Percentiles rank a stretch among this genome's conserved stretches.
Evolutionary conservation across 2,797 vertebrate species (phyloP).

Genomic region (Mallotus villosus): DNA sequence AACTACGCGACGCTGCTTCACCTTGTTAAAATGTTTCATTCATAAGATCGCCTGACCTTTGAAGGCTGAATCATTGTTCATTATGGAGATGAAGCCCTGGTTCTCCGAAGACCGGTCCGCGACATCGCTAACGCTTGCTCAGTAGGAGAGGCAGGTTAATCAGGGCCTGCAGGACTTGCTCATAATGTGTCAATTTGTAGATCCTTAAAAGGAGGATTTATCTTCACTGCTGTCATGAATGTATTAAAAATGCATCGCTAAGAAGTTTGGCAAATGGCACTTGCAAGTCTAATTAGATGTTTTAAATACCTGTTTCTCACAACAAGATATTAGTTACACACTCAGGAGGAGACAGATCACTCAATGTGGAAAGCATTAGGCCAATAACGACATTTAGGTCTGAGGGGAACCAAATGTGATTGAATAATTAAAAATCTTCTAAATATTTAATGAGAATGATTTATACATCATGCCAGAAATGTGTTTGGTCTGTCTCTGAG

Average conservation of each 20-base stretch:
- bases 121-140: background rate
- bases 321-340: constrained; percentile 9
- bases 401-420: constrained; percentile 20
- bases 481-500: constrained; percentile 54
- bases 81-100: constrained; percentile 34
- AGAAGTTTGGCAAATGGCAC: background rate
- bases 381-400: constrained; percentile 21
- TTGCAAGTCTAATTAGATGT: constrained; percentile 28
- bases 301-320: constrained; percentile 42
- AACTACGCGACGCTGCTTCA: background rate
- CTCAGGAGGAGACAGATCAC: constrained; percentile 31
- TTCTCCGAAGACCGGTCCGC: constrained; percentile 28
- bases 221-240: constrained; percentile 12
- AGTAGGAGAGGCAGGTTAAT: constrained; percentile 51
- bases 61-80: constrained; percentile 54
- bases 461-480: constrained; percentile 57
- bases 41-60: constrained; percentile 46
- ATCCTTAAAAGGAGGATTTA: constrained; percentile 16
- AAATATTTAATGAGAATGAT: constrained; percentile 69
- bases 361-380: constrained; percentile 23
- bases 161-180: constrained; percentile 12
- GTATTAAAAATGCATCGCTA: constrained; percentile 38
- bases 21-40: constrained; percentile 16
- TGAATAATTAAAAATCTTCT: constrained; percentile 69
- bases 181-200: constrained; percentile 23